phyloP scores from a whole-genome alignment of 2,113 vertebrate genomes.

The Cnemophilus loriae region DNA sequence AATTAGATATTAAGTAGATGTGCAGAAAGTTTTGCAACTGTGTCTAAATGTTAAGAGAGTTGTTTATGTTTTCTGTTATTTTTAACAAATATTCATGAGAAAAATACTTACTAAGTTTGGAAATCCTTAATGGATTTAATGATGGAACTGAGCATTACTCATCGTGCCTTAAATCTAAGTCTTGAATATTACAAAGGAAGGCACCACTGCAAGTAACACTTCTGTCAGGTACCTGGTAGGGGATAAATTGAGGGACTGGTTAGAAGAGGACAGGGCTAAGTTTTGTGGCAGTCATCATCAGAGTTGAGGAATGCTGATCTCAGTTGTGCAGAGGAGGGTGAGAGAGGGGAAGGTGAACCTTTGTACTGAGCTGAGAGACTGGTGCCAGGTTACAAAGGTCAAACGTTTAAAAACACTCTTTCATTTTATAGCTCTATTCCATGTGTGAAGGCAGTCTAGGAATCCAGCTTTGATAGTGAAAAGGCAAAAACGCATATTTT shows the following conservation, averaged over 20 bases:
- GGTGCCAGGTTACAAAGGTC: neutral
- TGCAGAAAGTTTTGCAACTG: neutral
- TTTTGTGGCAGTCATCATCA: neutral
- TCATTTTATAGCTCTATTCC: neutral
- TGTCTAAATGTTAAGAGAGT: neutral
- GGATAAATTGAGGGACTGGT: neutral
- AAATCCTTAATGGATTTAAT: neutral
- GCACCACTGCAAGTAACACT: neutral
- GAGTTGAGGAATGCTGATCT: neutral
- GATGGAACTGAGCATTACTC: neutral
- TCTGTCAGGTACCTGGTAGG: neutral
- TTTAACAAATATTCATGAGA: neutral
- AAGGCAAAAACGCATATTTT: neutral
- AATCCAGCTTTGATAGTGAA: constrained; percentile 2
- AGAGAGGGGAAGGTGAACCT: neutral
- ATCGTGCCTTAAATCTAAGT: neutral
- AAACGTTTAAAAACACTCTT: neutral
- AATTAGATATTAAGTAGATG: neutral
- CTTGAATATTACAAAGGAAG: neutral
- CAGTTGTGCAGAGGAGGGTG: neutral
- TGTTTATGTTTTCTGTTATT: neutral
- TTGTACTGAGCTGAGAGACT: neutral
- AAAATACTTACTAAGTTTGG: neutral
- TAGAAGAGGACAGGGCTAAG: neutral
- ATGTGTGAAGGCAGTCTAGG: neutral